These are phyloP conservation scores for Latrodectus elegans DNA, from an alignment of 2,888 invertebrate genomes.

Conservation along the genomic window DNA sequence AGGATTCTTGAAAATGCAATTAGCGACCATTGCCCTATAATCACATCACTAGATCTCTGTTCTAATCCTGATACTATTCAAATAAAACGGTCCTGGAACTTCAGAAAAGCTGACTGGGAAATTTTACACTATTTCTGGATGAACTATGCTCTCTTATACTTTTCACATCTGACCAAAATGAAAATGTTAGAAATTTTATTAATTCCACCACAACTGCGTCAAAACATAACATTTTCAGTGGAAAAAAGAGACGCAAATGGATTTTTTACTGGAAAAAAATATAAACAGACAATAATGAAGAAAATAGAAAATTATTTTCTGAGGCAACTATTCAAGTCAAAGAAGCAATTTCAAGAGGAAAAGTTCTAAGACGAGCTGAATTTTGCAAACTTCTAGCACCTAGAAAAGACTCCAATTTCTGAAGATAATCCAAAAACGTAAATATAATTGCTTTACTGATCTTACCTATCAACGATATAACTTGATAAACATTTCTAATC, in stretches of 20 bases:
- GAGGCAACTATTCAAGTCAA: background rate
- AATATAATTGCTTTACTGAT: background rate
- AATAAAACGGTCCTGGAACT: background rate
- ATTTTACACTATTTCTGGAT: slow-evolving; percentile 5
- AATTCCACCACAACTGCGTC: background rate
- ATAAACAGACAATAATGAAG: accelerated
- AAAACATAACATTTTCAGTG: background rate
- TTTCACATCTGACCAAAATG: background rate
- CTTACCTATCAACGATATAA: background rate
- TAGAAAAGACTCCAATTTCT: background rate
- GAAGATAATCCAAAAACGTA: background rate
- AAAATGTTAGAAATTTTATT: background rate
- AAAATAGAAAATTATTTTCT: background rate
- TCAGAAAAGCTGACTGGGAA: slow-evolving; percentile 13
- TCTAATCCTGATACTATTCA: background rate
- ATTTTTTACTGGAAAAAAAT: background rate
- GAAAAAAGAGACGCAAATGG: background rate
- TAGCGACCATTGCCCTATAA: background rate
- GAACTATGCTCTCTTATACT: background rate
- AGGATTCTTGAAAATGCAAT: slow-evolving; percentile 19
- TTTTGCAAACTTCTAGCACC: background rate
- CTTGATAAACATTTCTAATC: background rate
- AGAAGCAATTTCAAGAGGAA: background rate
- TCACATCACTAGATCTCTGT: background rate
- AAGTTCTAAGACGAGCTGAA: background rate